These are phyloP conservation scores for Panopea generosa DNA, from an alignment of 2,888 invertebrate species.

Conservation along the genomic window DNA sequence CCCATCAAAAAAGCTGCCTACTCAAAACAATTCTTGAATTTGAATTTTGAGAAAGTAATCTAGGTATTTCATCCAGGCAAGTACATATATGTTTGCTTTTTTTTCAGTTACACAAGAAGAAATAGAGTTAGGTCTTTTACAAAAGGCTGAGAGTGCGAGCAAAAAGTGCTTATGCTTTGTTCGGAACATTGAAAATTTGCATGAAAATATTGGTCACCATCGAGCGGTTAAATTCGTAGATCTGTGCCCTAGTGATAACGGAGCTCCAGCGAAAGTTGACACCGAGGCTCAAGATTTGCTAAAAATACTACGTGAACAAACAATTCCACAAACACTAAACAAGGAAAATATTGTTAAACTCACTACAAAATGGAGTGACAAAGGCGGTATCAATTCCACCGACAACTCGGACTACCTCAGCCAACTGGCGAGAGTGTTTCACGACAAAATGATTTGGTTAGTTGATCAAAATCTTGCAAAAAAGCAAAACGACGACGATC, in stretches of 20 bases:
- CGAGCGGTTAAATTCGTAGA: constrained; percentile 63
- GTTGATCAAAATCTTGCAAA: constrained; percentile 68
- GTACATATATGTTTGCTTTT: background rate
- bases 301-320: constrained; percentile 53
- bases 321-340: constrained; percentile 40
- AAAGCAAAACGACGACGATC: constrained; percentile 55
- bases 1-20: no score
- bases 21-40: no score
- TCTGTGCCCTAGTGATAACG: constrained; percentile 37
- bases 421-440: constrained; percentile 64
- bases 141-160: constrained; percentile 46
- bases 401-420: constrained; percentile 68
- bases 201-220: constrained; percentile 51
- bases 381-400: constrained; percentile 62
- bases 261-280: constrained; percentile 46
- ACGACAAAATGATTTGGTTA: constrained; percentile 63
- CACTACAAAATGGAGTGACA: constrained; percentile 59
- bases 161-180: constrained; percentile 67
- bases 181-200: constrained; percentile 62
- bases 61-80: no score
- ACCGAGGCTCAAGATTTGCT: constrained; percentile 60
- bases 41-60: no score
- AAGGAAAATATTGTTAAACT: constrained; percentile 59
- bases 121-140: constrained; percentile 60
- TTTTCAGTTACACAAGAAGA: constrained; percentile 69